These are phyloP conservation scores for Irena cyanogastra DNA, from an alignment of 2,113 vertebrate species.

Conservation along the genomic window DNA sequence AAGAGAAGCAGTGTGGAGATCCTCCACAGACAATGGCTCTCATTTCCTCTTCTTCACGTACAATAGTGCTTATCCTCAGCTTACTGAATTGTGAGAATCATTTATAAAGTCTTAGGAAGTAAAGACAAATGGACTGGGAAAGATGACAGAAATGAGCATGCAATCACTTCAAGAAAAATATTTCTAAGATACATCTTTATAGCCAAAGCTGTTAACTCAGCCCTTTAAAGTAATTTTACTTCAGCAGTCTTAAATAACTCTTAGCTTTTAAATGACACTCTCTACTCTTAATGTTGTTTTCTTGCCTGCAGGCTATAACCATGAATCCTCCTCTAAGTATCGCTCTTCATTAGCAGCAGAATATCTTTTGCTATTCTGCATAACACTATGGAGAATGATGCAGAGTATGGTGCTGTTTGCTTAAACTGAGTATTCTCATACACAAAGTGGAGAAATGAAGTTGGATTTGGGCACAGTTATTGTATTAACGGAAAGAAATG, in stretches of 20 bases:
- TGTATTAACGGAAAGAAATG: neutral
- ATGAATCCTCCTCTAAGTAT: neutral
- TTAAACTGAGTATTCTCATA: neutral
- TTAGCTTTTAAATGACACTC: neutral
- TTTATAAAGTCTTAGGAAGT: neutral
- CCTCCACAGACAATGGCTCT: neutral
- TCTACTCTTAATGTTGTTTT: neutral
- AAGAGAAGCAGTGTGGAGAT: neutral
- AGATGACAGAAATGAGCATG: neutral
- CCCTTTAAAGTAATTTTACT: neutral
- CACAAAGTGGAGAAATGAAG: neutral
- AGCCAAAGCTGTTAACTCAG: neutral
- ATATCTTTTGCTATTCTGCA: neutral
- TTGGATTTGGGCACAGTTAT: neutral
- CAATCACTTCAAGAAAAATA: constrained; percentile 1
- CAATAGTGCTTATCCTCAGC: neutral
- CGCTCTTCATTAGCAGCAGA: neutral
- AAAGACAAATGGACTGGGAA: neutral
- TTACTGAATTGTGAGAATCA: neutral
- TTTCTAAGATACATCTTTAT: neutral
- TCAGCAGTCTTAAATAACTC: neutral
- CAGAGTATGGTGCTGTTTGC: neutral
- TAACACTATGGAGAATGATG: neutral
- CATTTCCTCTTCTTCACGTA: neutral
- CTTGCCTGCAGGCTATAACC: neutral